Percentiles rank a stretch among this genome's conserved stretches.
Conservation (phyloP, 2,888 invertebrate species). For the Apodemia hepburni region DNA sequence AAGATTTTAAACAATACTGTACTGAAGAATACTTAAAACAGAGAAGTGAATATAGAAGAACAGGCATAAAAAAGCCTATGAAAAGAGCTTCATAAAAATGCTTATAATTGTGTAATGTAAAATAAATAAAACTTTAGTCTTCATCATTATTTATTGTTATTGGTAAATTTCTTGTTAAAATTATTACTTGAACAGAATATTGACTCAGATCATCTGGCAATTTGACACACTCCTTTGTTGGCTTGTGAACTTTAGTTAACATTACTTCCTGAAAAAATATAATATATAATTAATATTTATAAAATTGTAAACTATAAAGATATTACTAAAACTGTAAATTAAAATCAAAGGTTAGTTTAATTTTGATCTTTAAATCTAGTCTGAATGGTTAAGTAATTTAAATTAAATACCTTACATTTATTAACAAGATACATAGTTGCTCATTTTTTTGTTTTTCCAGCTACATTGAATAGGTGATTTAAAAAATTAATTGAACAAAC, state of each 20-base stretch:
- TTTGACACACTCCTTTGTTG: slow-evolving; percentile 42
- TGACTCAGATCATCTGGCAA: slow-evolving; percentile 73
- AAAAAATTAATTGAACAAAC: too few relatives aligned
- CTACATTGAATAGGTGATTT: too few relatives aligned
- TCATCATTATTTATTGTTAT: slow-evolving; percentile 60
- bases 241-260: slow-evolving; percentile 79
- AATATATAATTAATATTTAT: too few relatives aligned
- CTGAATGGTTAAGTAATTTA: too few relatives aligned
- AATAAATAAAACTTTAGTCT: slow-evolving; percentile 43
- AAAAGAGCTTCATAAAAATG: slow-evolving; percentile 52
- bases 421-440: too few relatives aligned
- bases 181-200: slow-evolving; percentile 82
- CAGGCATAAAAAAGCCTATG: slow-evolving; percentile 85
- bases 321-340: background rate
- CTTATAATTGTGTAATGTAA: slow-evolving; percentile 34
- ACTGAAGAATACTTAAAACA: slow-evolving; percentile 90
- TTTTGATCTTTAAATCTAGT: background rate
- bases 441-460: too few relatives aligned
- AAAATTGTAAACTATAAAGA: too few relatives aligned
- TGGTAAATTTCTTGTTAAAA: slow-evolving; percentile 80
- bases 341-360: background rate
- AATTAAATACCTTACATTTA: too few relatives aligned
- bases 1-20: slow-evolving; percentile 86
- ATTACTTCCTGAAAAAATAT: slow-evolving; percentile 81
- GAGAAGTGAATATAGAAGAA: slow-evolving; percentile 89